Evolutionary conservation across 2,888 invertebrate genomes (phyloP), one percentile per base, ranked within the genome.

Genomic region (Ashinkailepas kermadecensis): DNA sequence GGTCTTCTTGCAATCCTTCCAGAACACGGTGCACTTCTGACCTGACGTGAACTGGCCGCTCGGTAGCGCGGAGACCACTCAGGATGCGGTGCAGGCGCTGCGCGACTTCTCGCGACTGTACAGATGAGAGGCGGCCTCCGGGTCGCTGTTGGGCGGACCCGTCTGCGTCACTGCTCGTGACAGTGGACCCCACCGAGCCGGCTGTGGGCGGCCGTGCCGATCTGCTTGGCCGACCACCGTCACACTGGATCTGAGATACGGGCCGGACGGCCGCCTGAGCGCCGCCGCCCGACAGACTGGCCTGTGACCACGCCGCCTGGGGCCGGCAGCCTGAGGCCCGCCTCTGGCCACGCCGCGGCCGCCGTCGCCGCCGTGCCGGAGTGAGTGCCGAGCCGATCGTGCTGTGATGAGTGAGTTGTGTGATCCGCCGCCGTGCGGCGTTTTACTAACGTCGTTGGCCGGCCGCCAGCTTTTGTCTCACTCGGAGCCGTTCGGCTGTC

Each of bases 61-160:
- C 85, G 91, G 83, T 90, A 93, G 94, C 87, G 91, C 94, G 81
- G 92, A 93, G 83, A 92, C 93, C 86, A 90, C 92, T 83, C 95
- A 95, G 88, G 91, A 92, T 83, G 91, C 95, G 85, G 92, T 93
- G 10, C 90, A 92, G 86, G 91, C 94, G 82, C 89, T 97, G 81
- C 92, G 94, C 86, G 95, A 94, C 87, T 95, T 97, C 87, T 92
- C 94, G 81, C 91, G 94, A 85, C 91, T 96, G 81, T 97, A 94
- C 89, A 94, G 95, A 91, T 96, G 91, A 91, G 54, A 39, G 39
- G 39, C 39, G 4, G 39, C 39, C 39, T 1, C 39, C 39, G 39
- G 39, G 39, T 39, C 39, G 39, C 39, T 39, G 39, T 39, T 39
- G 39, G 39, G 39, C 39, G 39, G 39, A 39, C 39, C 39, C 39